Conservation (phyloP, 1,140 invertebrate genomes). For the Patella vulgata region DNA sequence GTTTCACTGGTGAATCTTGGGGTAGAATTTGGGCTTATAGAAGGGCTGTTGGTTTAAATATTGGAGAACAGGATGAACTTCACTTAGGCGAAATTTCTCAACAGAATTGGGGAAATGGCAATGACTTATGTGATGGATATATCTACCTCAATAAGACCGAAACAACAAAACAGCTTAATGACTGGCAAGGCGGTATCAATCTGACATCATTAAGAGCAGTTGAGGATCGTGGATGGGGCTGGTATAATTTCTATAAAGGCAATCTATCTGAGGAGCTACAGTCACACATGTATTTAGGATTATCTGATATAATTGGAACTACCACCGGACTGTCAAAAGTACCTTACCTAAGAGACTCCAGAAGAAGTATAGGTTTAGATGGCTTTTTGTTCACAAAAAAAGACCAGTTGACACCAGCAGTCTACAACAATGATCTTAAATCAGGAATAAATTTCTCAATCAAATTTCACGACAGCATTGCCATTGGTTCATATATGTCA, state of each 20-base stretch:
- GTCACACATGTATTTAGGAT: not conserved
- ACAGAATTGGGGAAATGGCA: constrained; percentile 23
- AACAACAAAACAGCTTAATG: not conserved
- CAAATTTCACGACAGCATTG: constrained; percentile 17
- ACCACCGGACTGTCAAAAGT: constrained; percentile 5
- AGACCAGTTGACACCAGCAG: not conserved
- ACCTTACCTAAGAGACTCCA: constrained; percentile 21
- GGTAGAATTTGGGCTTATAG: constrained; percentile 16
- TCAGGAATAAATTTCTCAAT: not conserved
- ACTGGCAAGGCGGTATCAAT: constrained; percentile 24
- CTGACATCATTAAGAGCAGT: constrained; percentile 8
- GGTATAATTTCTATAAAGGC: constrained; percentile 17
- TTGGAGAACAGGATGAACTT: not conserved
- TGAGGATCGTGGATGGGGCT: constrained; percentile 20
- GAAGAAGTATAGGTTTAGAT: constrained; percentile 18
- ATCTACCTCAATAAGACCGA: constrained; percentile 6
- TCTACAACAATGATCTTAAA: not conserved
- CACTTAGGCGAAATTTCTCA: constrained; percentile 21
- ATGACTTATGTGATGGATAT: constrained; percentile 19
- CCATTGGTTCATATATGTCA: constrained; percentile 17
- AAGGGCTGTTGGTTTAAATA: constrained; percentile 1
- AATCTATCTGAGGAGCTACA: not conserved
- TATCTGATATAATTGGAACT: not conserved
- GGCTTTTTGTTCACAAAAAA: constrained; percentile 14
- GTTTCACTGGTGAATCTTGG: constrained; percentile 4